These are phyloP conservation scores for Abrostola triplasia DNA, from an alignment of 2,888 invertebrate genomes.

Conservation along the genomic window DNA sequence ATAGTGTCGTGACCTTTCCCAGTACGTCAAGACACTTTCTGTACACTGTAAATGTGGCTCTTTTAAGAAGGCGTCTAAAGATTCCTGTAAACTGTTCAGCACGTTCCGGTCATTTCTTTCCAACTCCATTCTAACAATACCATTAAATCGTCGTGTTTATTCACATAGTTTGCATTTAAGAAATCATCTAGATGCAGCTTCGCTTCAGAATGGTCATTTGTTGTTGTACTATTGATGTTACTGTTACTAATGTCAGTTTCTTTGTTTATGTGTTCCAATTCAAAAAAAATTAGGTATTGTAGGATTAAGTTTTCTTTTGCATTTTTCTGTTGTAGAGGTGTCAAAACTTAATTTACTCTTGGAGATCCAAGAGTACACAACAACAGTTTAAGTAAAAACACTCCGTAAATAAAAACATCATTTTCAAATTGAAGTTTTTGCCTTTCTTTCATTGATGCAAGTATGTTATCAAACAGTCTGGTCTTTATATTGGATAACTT, in stretches of 20 bases:
- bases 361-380: no score
- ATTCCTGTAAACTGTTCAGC: constrained; percentile 4
- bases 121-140: not conserved
- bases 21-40: no score
- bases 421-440: no score
- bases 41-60: not conserved
- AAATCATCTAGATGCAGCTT: constrained; percentile 1
- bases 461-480: no score
- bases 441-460: no score
- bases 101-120: constrained; percentile 4
- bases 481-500: no score
- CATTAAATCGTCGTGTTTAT: not conserved
- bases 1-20: not conserved
- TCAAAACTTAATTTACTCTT: not conserved
- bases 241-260: constrained; percentile 2
- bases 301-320: constrained; percentile 3
- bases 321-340: not conserved
- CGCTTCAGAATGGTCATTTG: constrained; percentile 2
- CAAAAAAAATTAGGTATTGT: constrained; percentile 2
- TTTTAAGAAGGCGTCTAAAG: constrained; percentile 5
- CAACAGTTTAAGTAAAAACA: no score
- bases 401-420: no score
- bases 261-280: constrained; percentile 3
- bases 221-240: constrained; percentile 3
- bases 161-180: not conserved